These are phyloP conservation scores for Andrena flavipes DNA, from an alignment of 2,888 invertebrate genomes.

Conservation along the genomic window DNA sequence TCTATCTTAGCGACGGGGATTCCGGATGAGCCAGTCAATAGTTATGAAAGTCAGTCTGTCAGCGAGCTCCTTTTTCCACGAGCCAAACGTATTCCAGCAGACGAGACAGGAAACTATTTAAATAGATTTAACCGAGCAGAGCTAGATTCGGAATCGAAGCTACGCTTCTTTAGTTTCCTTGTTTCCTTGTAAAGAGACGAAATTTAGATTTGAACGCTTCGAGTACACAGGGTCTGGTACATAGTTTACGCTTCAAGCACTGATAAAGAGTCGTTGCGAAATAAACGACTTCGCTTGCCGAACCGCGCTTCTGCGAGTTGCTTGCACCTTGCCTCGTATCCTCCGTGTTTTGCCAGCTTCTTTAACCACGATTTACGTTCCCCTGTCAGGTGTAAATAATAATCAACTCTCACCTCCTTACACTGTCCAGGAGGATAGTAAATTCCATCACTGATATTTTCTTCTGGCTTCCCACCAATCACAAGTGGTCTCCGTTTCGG, in stretches of 20 bases:
- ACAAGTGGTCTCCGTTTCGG: constrained; percentile 66
- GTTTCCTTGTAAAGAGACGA: not conserved
- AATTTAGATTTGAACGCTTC: no score
- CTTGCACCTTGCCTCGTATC: constrained; percentile 12
- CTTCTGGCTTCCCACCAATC: constrained; percentile 52
- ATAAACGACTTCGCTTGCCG: constrained; percentile 1
- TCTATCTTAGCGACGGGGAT: constrained; percentile 1
- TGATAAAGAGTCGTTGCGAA: not conserved
- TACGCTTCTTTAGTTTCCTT: not conserved
- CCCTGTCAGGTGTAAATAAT: constrained; percentile 75
- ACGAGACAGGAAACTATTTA: not conserved
- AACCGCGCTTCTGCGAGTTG: constrained; percentile 33
- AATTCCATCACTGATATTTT: constrained; percentile 58
- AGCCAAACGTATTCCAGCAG: not conserved
- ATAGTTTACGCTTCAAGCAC: not conserved
- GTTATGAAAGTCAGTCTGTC: constrained; percentile 15
- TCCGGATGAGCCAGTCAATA: constrained; percentile 7
- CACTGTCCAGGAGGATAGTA: constrained; percentile 47
- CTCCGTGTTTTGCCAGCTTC: constrained; percentile 53
- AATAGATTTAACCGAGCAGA: not conserved
- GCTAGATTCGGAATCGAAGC: not conserved
- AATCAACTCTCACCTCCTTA: constrained; percentile 68
- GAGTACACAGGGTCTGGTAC: no score
- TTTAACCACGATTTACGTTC: constrained; percentile 71
- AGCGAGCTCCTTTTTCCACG: not conserved